Evolutionary conservation across 1,140 invertebrate genomes (phyloP), one percentile per base, ranked within the genome.

Genomic region (Leptopilina clavipes): DNA sequence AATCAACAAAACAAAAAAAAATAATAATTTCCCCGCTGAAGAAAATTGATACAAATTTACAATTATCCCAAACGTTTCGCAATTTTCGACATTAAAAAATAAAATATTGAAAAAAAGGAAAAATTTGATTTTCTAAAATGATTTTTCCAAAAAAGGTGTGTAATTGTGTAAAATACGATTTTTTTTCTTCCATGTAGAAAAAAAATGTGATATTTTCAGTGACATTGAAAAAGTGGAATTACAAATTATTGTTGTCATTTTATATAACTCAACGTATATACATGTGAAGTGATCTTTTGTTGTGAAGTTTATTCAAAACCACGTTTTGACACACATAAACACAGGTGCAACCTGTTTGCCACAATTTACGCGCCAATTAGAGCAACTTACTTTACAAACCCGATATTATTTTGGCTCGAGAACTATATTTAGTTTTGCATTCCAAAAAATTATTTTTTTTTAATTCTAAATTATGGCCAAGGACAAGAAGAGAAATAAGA

Each of bases 401-500:
- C 22, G 25, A 37, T 19, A 65, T 31, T 31, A 2, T 31, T 31
- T 65, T 65, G 59, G 22, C 22, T 65, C 0, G 10, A 14, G 59
- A n/a, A 22, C 10, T 9, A 65, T 31, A n/a, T 72, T 70, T 37
- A 31, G 71, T 79, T 12, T 70, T 72, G 48, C 22, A 52, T 25
- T 71, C 19, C 17, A 45, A n/a, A 52, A 18, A 31, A 75, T 31
- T 59, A 48, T 73, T 37, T 25, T 56, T 44, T 73, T 17, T 17
- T 77, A 43, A 1, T 40, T 65, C 43, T 44, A 48, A 76, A 52
- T 71, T 17, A 75, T 75, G 84, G 82, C 85, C 45, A 88, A 87
- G 78, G 83, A 80, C 75, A 84, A 82, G 75, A 73, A 81, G 78
- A 85, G 84, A 59, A 84, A 86, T 71, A 90, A 87, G 52, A 87